phyloP scores from a whole-genome alignment of 1,140 invertebrate species.

The Hylaeus anthracinus region DNA sequence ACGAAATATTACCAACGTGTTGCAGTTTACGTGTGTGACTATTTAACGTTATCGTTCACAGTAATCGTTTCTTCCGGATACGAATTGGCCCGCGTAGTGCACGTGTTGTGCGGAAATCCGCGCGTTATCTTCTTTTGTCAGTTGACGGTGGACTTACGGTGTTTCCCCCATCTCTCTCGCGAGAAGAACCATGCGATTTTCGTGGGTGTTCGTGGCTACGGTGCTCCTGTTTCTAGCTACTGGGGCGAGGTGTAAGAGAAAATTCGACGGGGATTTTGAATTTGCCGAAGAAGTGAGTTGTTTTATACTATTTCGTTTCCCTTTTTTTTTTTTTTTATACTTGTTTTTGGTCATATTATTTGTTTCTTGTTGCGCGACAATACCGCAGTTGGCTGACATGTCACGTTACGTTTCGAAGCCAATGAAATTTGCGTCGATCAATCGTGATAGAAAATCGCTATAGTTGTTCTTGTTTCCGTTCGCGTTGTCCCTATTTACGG shows the following conservation, averaged over 20 bases:
- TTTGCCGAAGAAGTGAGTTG: constrained; percentile 86
- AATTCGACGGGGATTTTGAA: constrained; percentile 86
- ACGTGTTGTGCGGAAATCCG: constrained; percentile 27
- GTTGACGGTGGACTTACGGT: constrained; percentile 47
- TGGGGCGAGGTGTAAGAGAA: constrained; percentile 81
- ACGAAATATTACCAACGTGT: constrained; percentile 12
- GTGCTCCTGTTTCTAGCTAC: constrained; percentile 76
- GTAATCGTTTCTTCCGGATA: background rate
- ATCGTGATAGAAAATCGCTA: too few species aligned
- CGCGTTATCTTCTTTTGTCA: constrained; percentile 13
- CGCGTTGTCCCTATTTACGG: background rate
- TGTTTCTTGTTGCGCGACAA: background rate
- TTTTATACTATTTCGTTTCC: background rate
- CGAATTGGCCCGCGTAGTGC: constrained; percentile 7
- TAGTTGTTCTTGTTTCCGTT: background rate
- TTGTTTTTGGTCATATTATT: background rate
- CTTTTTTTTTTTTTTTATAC: background rate
- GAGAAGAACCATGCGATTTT: constrained; percentile 72
- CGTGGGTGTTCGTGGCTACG: constrained; percentile 77
- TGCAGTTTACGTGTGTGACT: constrained; percentile 50
- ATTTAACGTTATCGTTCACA: constrained; percentile 9
- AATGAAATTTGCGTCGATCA: too few species aligned
- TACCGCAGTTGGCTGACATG: background rate
- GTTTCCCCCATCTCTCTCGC: constrained; percentile 9
- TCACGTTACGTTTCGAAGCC: background rate